Percentiles rank a stretch among this genome's conserved stretches.
These are phyloP conservation scores for Limnephilus auricula DNA, from an alignment of 2,888 invertebrate genomes.

Conservation along the genomic window DNA sequence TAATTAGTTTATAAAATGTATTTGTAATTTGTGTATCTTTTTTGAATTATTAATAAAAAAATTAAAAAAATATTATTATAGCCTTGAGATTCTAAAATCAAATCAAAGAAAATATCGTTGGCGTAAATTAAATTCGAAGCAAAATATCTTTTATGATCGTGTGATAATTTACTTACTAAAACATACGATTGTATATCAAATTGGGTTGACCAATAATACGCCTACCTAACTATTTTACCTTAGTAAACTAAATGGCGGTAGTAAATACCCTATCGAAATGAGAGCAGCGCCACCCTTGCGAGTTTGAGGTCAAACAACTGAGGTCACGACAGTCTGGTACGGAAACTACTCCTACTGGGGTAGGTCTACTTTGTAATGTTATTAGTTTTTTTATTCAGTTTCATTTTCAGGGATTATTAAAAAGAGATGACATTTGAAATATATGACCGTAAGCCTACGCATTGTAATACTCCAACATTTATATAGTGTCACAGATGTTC, in stretches of 20 bases:
- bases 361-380: neutral
- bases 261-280: neutral
- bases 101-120: no score
- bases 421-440: neutral
- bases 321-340: constrained; percentile 10
- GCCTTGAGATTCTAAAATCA: no score
- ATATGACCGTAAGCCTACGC: no score
- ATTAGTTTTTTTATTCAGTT: neutral
- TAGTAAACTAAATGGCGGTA: neutral
- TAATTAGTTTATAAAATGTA: no score
- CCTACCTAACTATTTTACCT: neutral
- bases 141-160: neutral
- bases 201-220: neutral
- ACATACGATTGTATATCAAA: neutral
- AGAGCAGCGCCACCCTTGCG: neutral
- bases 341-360: neutral
- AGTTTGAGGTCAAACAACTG: constrained; percentile 25
- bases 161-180: no score
- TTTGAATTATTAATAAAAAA: no score
- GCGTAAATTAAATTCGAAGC: no score
- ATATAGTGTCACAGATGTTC: no score
- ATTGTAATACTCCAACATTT: no score
- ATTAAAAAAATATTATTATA: no score
- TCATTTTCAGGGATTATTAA: neutral
- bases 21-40: no score